Conservation (phyloP, 2,113 vertebrate species). For the Limanda limanda region DNA sequence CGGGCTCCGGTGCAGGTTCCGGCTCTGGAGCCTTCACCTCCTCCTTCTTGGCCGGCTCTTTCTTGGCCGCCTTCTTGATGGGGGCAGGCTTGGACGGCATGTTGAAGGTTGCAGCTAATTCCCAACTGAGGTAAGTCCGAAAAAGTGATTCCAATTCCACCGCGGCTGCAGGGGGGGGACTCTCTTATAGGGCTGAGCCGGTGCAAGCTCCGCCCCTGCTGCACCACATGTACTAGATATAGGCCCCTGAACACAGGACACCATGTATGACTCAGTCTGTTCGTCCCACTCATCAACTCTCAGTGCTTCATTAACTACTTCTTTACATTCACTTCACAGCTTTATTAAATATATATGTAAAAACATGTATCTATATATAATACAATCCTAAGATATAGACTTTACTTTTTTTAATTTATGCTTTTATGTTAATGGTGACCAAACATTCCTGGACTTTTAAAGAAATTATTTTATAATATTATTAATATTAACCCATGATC, state of each 20-base stretch:
- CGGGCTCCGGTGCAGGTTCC: constrained; percentile 13
- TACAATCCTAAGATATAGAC: background rate
- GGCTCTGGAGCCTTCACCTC: constrained; percentile 49
- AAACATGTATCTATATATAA: background rate
- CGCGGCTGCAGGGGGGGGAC: constrained; percentile 11
- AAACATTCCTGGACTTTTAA: background rate
- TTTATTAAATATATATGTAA: background rate
- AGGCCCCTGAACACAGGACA: constrained; percentile 14
- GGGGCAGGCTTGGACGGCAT: constrained; percentile 80
- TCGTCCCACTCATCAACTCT: constrained; percentile 29
- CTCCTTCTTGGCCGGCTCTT: constrained; percentile 73
- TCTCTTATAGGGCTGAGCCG: constrained; percentile 56
- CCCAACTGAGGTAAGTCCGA: constrained; percentile 69
- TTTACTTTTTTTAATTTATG: background rate
- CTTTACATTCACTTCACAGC: background rate
- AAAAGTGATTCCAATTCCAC: constrained; percentile 69
- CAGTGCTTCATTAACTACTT: background rate
- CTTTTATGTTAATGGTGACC: background rate
- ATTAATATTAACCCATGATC: background rate
- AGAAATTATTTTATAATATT: too few relatives aligned
- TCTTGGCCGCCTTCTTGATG: constrained; percentile 80
- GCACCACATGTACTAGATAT: constrained; percentile 59
- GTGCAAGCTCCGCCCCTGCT: constrained; percentile 63
- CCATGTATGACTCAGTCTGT: constrained; percentile 44
- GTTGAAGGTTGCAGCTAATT: constrained; percentile 70